phyloP scores from a whole-genome alignment of 2,888 invertebrate genomes.

The Drosophila engyochracea region DNA sequence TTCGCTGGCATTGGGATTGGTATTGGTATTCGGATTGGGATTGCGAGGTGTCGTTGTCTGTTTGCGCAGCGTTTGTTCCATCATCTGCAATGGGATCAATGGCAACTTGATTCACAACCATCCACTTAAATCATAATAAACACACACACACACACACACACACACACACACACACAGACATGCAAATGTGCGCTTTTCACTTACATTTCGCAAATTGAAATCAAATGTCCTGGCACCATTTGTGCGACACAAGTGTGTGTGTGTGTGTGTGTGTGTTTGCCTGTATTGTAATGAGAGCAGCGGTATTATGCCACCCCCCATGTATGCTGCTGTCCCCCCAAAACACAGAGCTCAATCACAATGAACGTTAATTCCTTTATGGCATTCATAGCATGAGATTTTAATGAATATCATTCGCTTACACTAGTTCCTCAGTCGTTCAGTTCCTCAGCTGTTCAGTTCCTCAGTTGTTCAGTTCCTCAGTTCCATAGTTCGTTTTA shows the following conservation, averaged over 20 bases:
- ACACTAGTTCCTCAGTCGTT: conserved; percentile 14
- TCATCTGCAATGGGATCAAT: conserved; percentile 50
- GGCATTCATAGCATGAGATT: conserved; percentile 61
- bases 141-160: neutral
- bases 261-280: neutral
- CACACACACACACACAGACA: neutral
- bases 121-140: neutral
- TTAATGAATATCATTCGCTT: conserved; percentile 66
- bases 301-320: neutral
- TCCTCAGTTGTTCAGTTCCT: conserved; percentile 10
- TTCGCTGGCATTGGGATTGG: conserved; percentile 32
- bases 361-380: conserved; percentile 50
- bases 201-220: conserved; percentile 54
- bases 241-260: neutral
- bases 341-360: conserved; percentile 5
- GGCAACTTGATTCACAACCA: conserved; percentile 1
- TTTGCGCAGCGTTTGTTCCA: conserved; percentile 64
- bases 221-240: conserved; percentile 52
- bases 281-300: conserved; percentile 26
- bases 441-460: conserved; percentile 12
- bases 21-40: conserved; percentile 2
- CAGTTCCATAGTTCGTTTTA: neutral
- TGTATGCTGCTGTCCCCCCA: neutral
- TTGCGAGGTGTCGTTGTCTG: conserved; percentile 39
- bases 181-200: conserved; percentile 7